Evolutionary conservation across 2,797 vertebrate genomes (phyloP).

Genomic region (Limosa lapponica): DNA sequence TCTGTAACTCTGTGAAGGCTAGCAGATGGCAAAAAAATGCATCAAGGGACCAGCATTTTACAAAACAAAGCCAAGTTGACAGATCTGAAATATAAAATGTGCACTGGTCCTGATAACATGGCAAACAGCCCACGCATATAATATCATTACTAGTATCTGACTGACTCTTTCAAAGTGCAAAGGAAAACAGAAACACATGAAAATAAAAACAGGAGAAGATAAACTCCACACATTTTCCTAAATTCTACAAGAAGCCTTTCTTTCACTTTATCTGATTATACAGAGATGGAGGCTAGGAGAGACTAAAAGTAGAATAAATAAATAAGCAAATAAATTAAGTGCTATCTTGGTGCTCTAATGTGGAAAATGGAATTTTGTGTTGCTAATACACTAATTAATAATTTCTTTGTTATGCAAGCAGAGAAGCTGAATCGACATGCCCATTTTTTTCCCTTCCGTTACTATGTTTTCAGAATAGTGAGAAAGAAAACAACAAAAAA

Average conservation of each 20-base stretch:
- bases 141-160: neutral
- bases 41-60: neutral
- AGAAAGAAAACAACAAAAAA: neutral
- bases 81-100: slow-evolving; percentile 1
- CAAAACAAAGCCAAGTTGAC: neutral
- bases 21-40: slow-evolving; percentile 24
- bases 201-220: neutral
- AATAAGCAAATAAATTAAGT: neutral
- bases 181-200: neutral
- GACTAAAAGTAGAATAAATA: neutral
- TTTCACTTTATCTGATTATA: neutral
- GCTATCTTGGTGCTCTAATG: neutral
- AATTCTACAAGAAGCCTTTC: neutral
- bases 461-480: neutral
- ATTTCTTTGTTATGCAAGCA: neutral
- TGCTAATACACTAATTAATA: neutral
- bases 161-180: neutral
- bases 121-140: neutral
- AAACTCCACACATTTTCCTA: neutral
- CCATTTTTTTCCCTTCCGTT: neutral
- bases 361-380: neutral
- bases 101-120: slow-evolving; percentile 5
- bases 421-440: neutral
- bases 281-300: neutral
- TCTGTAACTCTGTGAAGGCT: neutral